These are phyloP conservation scores for Metalampra italica DNA, from an alignment of 2,888 invertebrate species.

Conservation along the genomic window DNA sequence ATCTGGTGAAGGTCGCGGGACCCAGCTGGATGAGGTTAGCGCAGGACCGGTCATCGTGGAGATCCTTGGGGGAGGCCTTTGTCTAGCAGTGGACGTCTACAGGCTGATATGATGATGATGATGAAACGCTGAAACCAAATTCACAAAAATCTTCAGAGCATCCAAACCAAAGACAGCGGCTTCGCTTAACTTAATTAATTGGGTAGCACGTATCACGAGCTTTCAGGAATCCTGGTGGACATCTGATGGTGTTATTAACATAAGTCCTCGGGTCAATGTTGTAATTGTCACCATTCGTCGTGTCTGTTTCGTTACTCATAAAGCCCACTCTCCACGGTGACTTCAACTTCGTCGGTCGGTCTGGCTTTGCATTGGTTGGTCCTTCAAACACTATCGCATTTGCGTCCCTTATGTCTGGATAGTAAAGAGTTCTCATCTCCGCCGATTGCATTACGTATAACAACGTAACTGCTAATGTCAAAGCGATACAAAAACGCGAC, in stretches of 20 bases:
- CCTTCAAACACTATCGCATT: slow-evolving; percentile 49
- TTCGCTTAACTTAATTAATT: slow-evolving; percentile 18
- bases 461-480: slow-evolving; percentile 1
- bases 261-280: slow-evolving; percentile 12
- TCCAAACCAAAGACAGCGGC: neutral
- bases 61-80: too few relatives aligned
- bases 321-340: slow-evolving; percentile 2
- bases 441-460: slow-evolving; percentile 4
- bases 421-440: slow-evolving; percentile 27
- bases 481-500: slow-evolving; percentile 3
- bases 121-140: too few relatives aligned
- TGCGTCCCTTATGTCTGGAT: slow-evolving; percentile 33
- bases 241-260: slow-evolving; percentile 10
- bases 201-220: slow-evolving; percentile 28
- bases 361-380: slow-evolving; percentile 43
- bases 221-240: slow-evolving; percentile 29
- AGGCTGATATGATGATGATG: too few relatives aligned
- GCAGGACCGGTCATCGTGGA: too few relatives aligned
- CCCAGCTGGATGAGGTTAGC: too few relatives aligned
- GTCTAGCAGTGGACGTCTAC: too few relatives aligned
- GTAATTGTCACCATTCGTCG: slow-evolving; percentile 27
- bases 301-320: slow-evolving; percentile 4
- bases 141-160: neutral
- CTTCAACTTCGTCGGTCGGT: slow-evolving; percentile 17
- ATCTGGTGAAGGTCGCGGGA: too few relatives aligned